These are phyloP conservation scores for Nycticryphes semicollaris DNA, from an alignment of 2,113 vertebrate species.

Conservation along the genomic window DNA sequence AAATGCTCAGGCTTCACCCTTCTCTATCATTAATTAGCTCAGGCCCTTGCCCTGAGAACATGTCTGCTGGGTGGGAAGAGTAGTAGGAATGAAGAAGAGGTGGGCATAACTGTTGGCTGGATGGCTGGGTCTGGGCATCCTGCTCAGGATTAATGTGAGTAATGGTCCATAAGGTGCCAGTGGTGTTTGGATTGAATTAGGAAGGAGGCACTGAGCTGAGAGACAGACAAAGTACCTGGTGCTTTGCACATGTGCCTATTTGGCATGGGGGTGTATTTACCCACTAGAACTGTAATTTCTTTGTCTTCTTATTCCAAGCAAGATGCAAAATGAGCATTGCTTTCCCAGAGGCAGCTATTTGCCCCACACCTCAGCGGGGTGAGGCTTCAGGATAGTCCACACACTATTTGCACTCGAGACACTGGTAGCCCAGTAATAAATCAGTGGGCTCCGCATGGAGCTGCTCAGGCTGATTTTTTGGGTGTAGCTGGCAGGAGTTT, in stretches of 20 bases:
- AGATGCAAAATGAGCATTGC: not conserved
- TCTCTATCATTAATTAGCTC: not conserved
- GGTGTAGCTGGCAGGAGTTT: not conserved
- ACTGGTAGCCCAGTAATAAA: not conserved
- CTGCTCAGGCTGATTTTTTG: not conserved
- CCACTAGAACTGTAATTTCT: not conserved
- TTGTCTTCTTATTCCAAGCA: not conserved
- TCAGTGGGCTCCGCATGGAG: fast-evolving
- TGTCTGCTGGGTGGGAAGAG: not conserved
- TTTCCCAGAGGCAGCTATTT: not conserved
- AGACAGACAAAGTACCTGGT: not conserved
- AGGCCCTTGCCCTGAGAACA: not conserved
- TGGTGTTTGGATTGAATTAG: not conserved
- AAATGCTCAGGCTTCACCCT: not conserved
- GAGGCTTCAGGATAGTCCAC: not conserved
- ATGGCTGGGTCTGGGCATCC: not conserved
- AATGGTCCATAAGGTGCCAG: not conserved
- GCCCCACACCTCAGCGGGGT: fast-evolving
- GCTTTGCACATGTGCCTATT: not conserved
- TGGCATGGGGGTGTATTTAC: not conserved
- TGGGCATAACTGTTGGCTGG: not conserved
- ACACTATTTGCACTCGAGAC: fast-evolving
- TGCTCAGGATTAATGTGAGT: not conserved
- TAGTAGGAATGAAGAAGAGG: not conserved
- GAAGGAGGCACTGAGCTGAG: not conserved